Evolutionary conservation across 2,797 vertebrate species (phyloP).

Genomic region (Aulostomus chinensis): DNA sequence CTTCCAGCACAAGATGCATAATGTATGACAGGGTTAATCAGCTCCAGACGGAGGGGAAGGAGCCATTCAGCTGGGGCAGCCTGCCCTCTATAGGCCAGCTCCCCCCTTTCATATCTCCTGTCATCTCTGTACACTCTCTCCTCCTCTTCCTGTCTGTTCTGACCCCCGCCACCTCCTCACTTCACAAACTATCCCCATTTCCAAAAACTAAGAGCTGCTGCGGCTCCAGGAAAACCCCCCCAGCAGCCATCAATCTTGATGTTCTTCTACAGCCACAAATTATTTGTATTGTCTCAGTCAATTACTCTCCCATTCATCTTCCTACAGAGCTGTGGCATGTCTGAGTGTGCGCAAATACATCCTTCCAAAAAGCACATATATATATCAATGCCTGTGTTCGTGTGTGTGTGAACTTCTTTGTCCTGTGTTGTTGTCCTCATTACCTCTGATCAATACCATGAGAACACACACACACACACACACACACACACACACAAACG

Average conservation of each 20-base stretch:
- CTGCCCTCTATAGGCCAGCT: conserved; percentile 50
- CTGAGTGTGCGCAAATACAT: conserved; percentile 5
- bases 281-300: conserved; percentile 75
- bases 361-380: conserved; percentile 6
- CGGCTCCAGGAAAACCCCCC: conserved; percentile 35
- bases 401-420: not conserved
- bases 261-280: conserved; percentile 71
- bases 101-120: not conserved
- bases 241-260: conserved; percentile 70
- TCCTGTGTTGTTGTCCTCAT: conserved; percentile 39
- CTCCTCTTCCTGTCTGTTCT: not conserved
- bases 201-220: conserved; percentile 30
- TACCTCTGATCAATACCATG: conserved; percentile 64
- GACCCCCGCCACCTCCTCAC: not conserved
- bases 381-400: conserved; percentile 11
- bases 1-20: conserved; percentile 49
- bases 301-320: conserved; percentile 69
- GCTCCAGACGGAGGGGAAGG: conserved; percentile 16
- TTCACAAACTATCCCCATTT: conserved; percentile 9
- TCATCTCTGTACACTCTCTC: not conserved
- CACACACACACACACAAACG: conserved; percentile 5
- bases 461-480: not conserved
- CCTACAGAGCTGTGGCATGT: conserved; percentile 19
- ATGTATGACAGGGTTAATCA: conserved; percentile 63
- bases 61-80: conserved; percentile 20